These are phyloP conservation scores for Tragelaphus scriptus DNA, from an alignment of 2,113 vertebrate species.

Conservation along the genomic window DNA sequence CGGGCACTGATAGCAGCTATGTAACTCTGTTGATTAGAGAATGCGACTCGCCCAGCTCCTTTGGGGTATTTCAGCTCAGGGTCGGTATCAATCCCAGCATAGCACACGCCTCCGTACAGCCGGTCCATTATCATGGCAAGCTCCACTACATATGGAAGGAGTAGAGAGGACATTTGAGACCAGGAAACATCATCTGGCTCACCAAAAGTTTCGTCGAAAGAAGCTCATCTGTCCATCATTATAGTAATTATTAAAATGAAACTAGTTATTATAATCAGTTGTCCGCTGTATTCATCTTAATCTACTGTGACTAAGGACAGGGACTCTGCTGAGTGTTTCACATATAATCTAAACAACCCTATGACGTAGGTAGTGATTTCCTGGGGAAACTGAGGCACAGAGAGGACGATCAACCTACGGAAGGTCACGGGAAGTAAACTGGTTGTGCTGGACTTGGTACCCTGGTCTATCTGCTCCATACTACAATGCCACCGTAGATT, in stretches of 20 bases:
- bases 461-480: background rate
- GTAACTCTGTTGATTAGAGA: slow-evolving; percentile 99
- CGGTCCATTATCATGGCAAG: slow-evolving; percentile 99
- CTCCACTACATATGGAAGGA: slow-evolving; percentile 86
- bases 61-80: slow-evolving; percentile 99
- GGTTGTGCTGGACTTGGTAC: background rate
- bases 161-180: background rate
- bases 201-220: background rate
- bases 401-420: background rate
- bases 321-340: background rate
- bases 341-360: background rate
- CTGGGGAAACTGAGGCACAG: background rate
- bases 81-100: slow-evolving; percentile 98
- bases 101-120: slow-evolving; percentile 98
- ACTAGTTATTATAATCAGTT: background rate
- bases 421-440: background rate
- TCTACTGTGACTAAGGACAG: background rate
- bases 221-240: background rate
- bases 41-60: slow-evolving; percentile 97
- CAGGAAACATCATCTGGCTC: background rate
- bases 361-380: background rate
- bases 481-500: too few species aligned
- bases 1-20: slow-evolving; percentile 99
- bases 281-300: background rate
- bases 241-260: background rate